These are phyloP conservation scores for Sphaerophoria rueppellii DNA, from an alignment of 2,888 invertebrate species.

Conservation along the genomic window DNA sequence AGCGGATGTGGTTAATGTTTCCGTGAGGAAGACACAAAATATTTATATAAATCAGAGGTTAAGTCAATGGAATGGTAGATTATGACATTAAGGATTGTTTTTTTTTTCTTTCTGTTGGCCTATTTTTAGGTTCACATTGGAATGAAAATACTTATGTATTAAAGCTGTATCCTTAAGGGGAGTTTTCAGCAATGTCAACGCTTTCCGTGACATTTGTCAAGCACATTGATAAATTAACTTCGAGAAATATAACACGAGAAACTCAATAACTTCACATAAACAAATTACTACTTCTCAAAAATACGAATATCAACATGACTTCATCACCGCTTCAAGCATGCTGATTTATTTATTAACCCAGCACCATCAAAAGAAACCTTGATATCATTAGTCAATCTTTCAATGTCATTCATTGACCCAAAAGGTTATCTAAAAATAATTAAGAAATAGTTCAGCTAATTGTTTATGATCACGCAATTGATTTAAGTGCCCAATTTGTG, in stretches of 20 bases:
- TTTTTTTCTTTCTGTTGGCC: neutral
- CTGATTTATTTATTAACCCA: neutral
- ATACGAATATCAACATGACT: neutral
- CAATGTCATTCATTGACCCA: conserved; percentile 5
- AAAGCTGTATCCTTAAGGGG: no score
- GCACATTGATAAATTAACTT: no score
- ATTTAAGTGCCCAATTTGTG: conserved; percentile 19
- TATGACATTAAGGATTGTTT: neutral
- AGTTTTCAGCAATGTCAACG: no score
- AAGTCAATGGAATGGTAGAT: conserved; percentile 5
- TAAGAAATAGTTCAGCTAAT: conserved; percentile 5
- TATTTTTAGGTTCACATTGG: neutral
- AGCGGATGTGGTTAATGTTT: neutral
- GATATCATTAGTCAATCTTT: neutral
- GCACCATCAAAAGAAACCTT: neutral
- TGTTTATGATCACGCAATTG: conserved; percentile 1
- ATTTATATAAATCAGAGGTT: conserved; percentile 5
- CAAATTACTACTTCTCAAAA: neutral
- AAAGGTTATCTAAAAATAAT: conserved; percentile 23
- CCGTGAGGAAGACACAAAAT: neutral
- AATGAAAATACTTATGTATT: neutral
- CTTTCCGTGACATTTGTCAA: no score
- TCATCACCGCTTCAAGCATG: neutral
- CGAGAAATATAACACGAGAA: no score
- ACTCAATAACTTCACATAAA: neutral